phyloP scores from a whole-genome alignment of 35 echinoderm and acorn worm species.

The Anneissia japonica region DNA sequence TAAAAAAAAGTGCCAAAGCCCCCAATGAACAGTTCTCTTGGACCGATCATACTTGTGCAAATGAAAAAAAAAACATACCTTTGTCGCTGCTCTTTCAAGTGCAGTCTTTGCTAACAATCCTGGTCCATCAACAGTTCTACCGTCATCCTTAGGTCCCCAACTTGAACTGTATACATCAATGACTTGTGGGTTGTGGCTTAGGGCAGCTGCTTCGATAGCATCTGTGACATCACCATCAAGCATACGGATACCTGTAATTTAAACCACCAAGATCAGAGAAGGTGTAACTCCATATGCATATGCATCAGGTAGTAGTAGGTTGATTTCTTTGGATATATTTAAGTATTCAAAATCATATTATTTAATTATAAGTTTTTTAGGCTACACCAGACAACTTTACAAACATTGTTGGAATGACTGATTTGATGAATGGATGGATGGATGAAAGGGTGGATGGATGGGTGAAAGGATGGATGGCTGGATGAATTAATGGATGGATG shows the following conservation, averaged over 20 bases:
- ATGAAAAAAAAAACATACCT: background rate
- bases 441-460: too few relatives aligned
- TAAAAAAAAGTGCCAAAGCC: too few relatives aligned
- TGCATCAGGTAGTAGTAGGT: background rate
- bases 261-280: background rate
- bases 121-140: constrained; percentile 12
- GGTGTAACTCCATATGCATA: background rate
- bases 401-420: too few relatives aligned
- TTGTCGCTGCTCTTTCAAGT: background rate
- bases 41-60: too few relatives aligned
- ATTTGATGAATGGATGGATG: too few relatives aligned
- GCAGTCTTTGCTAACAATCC: background rate
- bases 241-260: constrained; percentile 8
- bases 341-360: background rate
- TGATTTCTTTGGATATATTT: background rate
- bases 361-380: background rate
- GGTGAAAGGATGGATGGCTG: too few relatives aligned
- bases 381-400: background rate
- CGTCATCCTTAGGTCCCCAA: constrained; percentile 15
- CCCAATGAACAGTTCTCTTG: too few relatives aligned
- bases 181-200: background rate
- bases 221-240: constrained; percentile 6
- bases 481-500: too few relatives aligned
- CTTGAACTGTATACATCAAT: constrained; percentile 16
- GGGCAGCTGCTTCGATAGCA: background rate